These are phyloP conservation scores for Thymallus thymallus DNA, from an alignment of 2,113 vertebrate species.

Conservation along the genomic window DNA sequence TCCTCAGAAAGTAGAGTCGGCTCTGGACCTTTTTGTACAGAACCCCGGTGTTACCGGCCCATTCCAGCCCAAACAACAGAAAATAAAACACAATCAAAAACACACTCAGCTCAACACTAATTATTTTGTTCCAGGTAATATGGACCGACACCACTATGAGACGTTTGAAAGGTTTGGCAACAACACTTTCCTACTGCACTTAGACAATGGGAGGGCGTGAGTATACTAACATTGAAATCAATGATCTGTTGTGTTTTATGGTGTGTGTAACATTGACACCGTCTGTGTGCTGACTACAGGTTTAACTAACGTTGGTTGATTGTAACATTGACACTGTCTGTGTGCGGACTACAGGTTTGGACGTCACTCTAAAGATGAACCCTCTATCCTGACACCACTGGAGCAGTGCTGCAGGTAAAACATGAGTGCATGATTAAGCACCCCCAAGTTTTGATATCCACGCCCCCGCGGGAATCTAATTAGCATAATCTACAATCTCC, in stretches of 20 bases:
- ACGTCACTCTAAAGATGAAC: conserved; percentile 79
- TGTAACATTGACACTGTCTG: not conserved
- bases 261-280: not conserved
- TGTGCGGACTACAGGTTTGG: conserved; percentile 73
- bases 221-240: not conserved
- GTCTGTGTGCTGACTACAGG: not conserved
- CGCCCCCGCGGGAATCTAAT: no score
- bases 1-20: no score
- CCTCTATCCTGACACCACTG: conserved; percentile 78
- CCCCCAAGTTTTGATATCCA: no score
- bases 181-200: conserved; percentile 79
- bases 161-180: conserved; percentile 88
- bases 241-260: not conserved
- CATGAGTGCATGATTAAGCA: no score
- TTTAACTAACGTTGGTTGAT: not conserved
- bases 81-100: no score
- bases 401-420: conserved; percentile 80
- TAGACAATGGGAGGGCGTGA: conserved; percentile 84
- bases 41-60: no score
- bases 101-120: no score
- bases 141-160: conserved; percentile 86
- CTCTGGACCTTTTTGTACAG: no score
- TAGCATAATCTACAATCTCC: no score
- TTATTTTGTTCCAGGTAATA: conserved; percentile 70
- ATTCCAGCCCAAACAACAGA: no score